Conservation (phyloP, 2,888 invertebrate species). For the Drosophila parthenogenetica region DNA sequence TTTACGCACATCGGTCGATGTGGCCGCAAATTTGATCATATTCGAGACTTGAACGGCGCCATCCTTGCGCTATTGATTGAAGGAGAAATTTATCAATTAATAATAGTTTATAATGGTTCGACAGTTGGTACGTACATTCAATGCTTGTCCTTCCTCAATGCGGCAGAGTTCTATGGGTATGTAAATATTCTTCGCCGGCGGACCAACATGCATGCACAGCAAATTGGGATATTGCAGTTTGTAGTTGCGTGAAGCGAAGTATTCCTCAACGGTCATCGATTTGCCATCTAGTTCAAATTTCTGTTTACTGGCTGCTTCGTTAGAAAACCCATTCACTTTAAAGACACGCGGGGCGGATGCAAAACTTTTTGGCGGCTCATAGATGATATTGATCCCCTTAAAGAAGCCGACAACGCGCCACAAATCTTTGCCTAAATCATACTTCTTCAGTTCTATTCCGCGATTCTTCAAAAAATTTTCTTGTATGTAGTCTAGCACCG, state of each 20-base stretch:
- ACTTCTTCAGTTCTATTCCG: conserved; percentile 2
- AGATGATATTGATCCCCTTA: conserved; percentile 74
- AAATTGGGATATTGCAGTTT: conserved; percentile 88
- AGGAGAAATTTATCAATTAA: not conserved
- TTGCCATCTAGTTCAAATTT: conserved; percentile 81
- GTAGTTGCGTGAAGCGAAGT: conserved; percentile 73
- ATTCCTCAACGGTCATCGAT: conserved; percentile 84
- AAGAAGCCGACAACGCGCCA: conserved; percentile 52
- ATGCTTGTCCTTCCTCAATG: conserved; percentile 92
- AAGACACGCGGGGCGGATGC: conserved; percentile 62
- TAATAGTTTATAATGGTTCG: not conserved
- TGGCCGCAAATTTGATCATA: conserved; percentile 95
- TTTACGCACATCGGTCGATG: conserved; percentile 91
- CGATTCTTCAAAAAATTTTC: conserved; percentile 64
- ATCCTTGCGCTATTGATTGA: conserved; percentile 87
- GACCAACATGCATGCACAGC: conserved; percentile 94
- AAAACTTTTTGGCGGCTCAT: conserved; percentile 76
- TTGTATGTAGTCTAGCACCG: conserved; percentile 85
- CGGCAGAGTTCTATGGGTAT: conserved; percentile 94
- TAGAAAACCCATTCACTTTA: conserved; percentile 69
- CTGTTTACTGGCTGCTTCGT: conserved; percentile 78
- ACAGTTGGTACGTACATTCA: conserved; percentile 79
- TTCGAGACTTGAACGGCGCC: conserved; percentile 92
- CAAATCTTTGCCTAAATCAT: not conserved
- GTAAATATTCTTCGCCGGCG: conserved; percentile 88